phyloP scores from a whole-genome alignment of 2,797 vertebrate genomes.

The Parotocinclus haroldoi region DNA sequence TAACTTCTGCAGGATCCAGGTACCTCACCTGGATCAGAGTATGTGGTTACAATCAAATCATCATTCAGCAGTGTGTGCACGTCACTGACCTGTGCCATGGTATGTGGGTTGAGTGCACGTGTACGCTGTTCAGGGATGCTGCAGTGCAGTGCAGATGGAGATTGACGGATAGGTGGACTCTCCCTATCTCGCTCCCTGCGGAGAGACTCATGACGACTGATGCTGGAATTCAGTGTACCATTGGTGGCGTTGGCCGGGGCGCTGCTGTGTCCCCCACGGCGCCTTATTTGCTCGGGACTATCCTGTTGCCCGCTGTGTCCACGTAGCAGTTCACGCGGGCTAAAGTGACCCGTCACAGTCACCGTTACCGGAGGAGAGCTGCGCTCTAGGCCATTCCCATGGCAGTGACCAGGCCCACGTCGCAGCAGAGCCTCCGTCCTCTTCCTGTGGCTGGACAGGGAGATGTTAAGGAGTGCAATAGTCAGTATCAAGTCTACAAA shows the following conservation, averaged over 20 bases:
- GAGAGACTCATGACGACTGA: constrained; percentile 90
- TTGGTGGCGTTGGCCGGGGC: constrained; percentile 58
- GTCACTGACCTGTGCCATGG: constrained; percentile 84
- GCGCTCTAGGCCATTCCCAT: constrained; percentile 84
- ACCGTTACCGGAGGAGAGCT: constrained; percentile 81
- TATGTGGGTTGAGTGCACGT: constrained; percentile 72
- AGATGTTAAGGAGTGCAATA: background rate
- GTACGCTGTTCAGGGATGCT: constrained; percentile 75
- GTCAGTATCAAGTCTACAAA: too few relatives aligned
- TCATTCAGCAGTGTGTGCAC: background rate
- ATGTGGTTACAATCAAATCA: too few relatives aligned
- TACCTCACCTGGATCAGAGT: too few relatives aligned
- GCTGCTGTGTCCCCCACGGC: constrained; percentile 66
- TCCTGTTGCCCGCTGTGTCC: constrained; percentile 78
- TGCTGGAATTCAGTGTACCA: constrained; percentile 83
- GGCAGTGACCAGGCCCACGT: constrained; percentile 85
- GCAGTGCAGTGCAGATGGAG: constrained; percentile 87
- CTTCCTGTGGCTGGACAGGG: constrained; percentile 80
- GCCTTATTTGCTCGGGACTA: constrained; percentile 85
- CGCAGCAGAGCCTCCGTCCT: constrained; percentile 79
- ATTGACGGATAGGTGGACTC: constrained; percentile 90
- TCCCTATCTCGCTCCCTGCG: constrained; percentile 81
- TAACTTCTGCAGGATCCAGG: too few relatives aligned
- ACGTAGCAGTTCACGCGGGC: constrained; percentile 86
- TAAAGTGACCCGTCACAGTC: constrained; percentile 81